A percentile compares a stretch with the other conserved stretches of the same genome.
Evolutionary conservation across 2,113 vertebrate species (phyloP).

Genomic region (Rousettus leschenaultii): DNA sequence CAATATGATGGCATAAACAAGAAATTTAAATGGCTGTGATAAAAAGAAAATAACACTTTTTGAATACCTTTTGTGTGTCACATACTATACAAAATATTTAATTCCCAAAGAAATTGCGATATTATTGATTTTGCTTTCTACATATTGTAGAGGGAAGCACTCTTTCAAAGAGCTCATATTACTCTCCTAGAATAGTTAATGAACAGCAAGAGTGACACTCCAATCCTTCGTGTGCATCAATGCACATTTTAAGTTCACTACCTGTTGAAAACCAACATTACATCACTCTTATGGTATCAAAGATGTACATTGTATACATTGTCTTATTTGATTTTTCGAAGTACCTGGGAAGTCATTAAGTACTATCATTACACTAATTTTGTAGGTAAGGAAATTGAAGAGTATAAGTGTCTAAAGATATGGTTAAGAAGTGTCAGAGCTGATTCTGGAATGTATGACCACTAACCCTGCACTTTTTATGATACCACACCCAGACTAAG

Average conservation of each 20-base stretch:
- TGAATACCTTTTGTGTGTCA: not conserved
- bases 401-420: not conserved
- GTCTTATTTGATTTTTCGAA: not conserved
- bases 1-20: not conserved
- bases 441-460: not conserved
- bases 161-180: not conserved
- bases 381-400: not conserved
- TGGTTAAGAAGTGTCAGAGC: not conserved
- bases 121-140: slow-evolving; percentile 9
- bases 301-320: not conserved
- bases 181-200: not conserved
- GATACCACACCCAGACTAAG: not conserved
- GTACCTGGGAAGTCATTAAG: not conserved
- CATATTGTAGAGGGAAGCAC: not conserved
- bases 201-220: not conserved
- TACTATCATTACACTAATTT: not conserved
- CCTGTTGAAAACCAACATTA: not conserved
- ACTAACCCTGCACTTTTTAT: not conserved
- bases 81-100: not conserved
- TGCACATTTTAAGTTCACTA: not conserved
- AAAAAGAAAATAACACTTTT: not conserved
- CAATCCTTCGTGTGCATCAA: not conserved
- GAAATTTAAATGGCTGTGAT: not conserved
- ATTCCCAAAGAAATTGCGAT: not conserved
- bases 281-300: not conserved